Evolutionary conservation across 2,113 vertebrate genomes (phyloP).

Genomic region (Sceloporus undulatus): DNA sequence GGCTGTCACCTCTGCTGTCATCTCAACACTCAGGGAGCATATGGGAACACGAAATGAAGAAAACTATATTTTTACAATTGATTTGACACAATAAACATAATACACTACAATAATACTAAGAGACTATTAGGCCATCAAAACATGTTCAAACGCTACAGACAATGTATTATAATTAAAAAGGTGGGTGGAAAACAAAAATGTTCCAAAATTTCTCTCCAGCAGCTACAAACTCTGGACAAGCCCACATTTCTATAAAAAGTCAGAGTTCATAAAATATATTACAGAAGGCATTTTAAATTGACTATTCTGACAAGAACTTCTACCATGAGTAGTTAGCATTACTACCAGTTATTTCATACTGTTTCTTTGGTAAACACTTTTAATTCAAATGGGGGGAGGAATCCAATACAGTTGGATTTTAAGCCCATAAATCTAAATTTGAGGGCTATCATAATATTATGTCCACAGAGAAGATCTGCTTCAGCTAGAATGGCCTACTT

Average conservation of each 20-base stretch:
- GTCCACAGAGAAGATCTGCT: too few species aligned
- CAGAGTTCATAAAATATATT: background rate
- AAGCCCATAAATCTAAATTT: too few species aligned
- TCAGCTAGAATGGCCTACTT: too few species aligned
- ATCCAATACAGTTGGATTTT: too few species aligned
- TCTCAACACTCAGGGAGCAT: background rate
- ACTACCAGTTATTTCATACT: too few species aligned
- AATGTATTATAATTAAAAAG: background rate
- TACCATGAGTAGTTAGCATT: background rate
- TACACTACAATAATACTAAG: background rate
- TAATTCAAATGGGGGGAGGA: too few species aligned
- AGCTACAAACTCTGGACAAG: background rate
- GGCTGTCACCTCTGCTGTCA: slow-evolving; percentile 7
- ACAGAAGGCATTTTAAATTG: background rate
- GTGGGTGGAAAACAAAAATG: background rate
- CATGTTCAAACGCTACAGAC: background rate
- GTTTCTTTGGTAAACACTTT: too few species aligned
- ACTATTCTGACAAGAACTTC: background rate
- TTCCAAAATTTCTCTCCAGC: background rate
- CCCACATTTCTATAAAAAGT: background rate
- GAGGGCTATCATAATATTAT: too few species aligned
- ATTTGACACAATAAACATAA: background rate
- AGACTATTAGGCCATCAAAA: background rate
- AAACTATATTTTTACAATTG: slow-evolving; percentile 12
- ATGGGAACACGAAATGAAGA: background rate